Evolutionary conservation across 2,888 invertebrate species (phyloP).

Genomic region (Acronicta leporina): DNA sequence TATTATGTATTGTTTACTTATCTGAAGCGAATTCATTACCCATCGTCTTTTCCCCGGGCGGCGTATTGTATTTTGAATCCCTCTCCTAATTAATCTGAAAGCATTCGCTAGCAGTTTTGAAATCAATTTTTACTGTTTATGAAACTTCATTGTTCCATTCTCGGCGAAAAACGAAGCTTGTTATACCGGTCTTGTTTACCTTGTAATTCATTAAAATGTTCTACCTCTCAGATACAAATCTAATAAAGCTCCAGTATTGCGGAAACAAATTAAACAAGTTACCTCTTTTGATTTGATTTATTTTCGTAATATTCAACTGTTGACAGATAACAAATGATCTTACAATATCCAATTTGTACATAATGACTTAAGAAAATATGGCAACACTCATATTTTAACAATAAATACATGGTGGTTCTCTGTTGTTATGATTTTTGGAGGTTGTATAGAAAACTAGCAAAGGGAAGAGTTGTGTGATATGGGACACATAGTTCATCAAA

Average conservation of each 20-base stretch:
- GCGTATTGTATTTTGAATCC: slow-evolving; percentile 15
- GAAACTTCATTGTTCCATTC: slow-evolving; percentile 8
- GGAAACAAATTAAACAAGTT: slow-evolving; percentile 65
- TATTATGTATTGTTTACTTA: slow-evolving; percentile 10
- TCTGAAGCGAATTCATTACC: slow-evolving; percentile 23
- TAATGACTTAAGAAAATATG: slow-evolving; percentile 89
- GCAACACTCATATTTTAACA: slow-evolving; percentile 88
- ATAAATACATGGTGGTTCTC: slow-evolving; percentile 76
- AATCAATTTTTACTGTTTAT: slow-evolving; percentile 35
- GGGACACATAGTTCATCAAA: slow-evolving; percentile 33
- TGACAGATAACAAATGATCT: slow-evolving; percentile 89
- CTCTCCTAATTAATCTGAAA: slow-evolving; percentile 54
- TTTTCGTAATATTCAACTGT: slow-evolving; percentile 89
- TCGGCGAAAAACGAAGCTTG: neutral
- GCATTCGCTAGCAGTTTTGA: slow-evolving; percentile 42
- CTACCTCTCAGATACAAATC: neutral
- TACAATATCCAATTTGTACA: slow-evolving; percentile 89
- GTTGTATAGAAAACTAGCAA: slow-evolving; percentile 47
- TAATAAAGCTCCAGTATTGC: slow-evolving; percentile 8
- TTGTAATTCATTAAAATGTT: slow-evolving; percentile 4
- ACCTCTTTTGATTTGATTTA: slow-evolving; percentile 82
- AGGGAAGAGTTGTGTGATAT: slow-evolving; percentile 49
- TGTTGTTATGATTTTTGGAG: slow-evolving; percentile 61
- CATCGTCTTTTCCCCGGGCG: slow-evolving; percentile 38
- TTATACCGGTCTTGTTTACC: neutral